phyloP scores from a whole-genome alignment of 2,888 invertebrate species.

The Lacanobia oleracea region DNA sequence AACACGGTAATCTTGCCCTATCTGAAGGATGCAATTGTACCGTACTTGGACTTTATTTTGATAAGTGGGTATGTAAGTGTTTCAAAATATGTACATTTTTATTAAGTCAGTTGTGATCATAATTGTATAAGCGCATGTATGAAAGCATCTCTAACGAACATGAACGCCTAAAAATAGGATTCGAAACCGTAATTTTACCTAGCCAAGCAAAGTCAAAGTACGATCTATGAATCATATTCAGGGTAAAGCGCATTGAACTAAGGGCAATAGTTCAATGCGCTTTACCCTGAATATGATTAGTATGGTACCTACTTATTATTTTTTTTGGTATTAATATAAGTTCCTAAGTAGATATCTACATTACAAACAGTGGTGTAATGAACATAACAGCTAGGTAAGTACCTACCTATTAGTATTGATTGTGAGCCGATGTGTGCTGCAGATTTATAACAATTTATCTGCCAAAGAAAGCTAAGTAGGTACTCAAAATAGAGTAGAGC shows the following conservation, averaged over 20 bases:
- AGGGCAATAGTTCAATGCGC: too few species aligned
- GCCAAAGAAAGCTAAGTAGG: constrained; percentile 31
- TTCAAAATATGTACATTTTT: not conserved
- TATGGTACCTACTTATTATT: too few species aligned
- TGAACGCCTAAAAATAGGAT: not conserved
- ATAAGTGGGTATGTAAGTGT: not conserved
- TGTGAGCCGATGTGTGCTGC: constrained; percentile 11
- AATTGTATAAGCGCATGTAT: not conserved
- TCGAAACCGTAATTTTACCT: not conserved
- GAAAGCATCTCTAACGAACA: not conserved
- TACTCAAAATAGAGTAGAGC: not conserved
- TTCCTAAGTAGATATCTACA: not conserved
- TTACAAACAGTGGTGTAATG: not conserved
- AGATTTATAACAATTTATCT: constrained; percentile 25
- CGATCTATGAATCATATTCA: too few species aligned
- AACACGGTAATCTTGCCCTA: not conserved
- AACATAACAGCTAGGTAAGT: not conserved
- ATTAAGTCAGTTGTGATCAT: not conserved
- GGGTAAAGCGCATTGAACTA: too few species aligned
- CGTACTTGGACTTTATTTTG: not conserved
- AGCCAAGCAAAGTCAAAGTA: not conserved
- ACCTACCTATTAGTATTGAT: too few species aligned
- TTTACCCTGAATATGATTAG: not conserved
- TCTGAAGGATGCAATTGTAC: not conserved
- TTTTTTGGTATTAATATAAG: not conserved